phyloP scores from a whole-genome alignment of 2,797 vertebrate species.

The Ctenopoma kingsleyae region DNA sequence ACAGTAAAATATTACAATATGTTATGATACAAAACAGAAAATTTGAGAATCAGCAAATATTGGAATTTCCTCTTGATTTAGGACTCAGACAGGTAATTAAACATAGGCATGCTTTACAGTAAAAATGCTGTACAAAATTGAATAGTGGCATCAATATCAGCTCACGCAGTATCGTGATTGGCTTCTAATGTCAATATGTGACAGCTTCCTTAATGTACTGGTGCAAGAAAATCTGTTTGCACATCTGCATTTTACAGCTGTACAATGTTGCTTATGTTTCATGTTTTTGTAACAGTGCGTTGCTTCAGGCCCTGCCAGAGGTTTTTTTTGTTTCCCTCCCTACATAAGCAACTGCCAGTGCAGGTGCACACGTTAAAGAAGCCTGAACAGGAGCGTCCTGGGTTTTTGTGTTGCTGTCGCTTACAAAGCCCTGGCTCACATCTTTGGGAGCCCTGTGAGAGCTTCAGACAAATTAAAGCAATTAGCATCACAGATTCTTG shows the following conservation, averaged over 20 bases:
- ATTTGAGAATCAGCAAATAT: no score
- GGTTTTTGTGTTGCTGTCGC: constrained; percentile 10
- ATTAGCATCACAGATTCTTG: constrained; percentile 48
- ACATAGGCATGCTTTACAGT: no score
- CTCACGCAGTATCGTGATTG: no score
- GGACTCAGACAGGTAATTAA: no score
- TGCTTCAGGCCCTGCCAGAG: constrained; percentile 14
- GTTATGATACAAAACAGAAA: no score
- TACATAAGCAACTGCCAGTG: neutral
- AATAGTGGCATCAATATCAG: no score
- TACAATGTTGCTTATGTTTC: neutral
- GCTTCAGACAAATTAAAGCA: constrained; percentile 37
- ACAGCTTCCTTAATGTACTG: neutral
- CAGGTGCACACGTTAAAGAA: constrained; percentile 45
- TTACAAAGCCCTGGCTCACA: constrained; percentile 10
- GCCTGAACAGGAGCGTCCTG: constrained; percentile 4
- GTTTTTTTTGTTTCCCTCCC: neutral
- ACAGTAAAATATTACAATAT: no score
- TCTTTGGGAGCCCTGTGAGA: neutral
- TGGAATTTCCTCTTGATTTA: no score
- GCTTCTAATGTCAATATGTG: no score
- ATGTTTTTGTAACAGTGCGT: neutral
- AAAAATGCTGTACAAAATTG: no score
- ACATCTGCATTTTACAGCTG: constrained; percentile 12
- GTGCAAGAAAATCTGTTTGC: neutral